Base-by-base conservation (phyloP, 2,113 vertebrate species). In the Oryctolagus cuniculus region DNA sequence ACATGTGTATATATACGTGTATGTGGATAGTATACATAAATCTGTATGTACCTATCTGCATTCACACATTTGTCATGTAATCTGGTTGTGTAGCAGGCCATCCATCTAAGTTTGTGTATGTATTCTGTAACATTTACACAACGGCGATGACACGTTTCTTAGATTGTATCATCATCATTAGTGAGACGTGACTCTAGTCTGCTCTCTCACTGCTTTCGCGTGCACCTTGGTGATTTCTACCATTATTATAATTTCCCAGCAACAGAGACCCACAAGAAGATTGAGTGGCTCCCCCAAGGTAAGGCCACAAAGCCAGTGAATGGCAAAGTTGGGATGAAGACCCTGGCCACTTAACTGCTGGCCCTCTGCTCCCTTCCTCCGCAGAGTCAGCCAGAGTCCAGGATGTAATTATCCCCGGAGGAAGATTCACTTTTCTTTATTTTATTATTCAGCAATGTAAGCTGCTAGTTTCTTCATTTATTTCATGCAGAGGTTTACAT, bases 381-480 rank as follows among this genome's bases (percentile, higher is more conserved):
- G 44, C 64, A 66, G 78, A 94, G 25, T 89, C 78, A 61, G 58
- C 82, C 25, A 44, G 67, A 92, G 25, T 44, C 4, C 17, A 79
- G 34, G 7, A 19, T 51, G 15, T 79, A 70, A 95, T 89, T 79
- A 64, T 79, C 25, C 79, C 83, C 38, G 51, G 38, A 63, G 34
- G 64, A 72, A 44, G 53, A 92, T 70, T 93, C 64, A 66, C 44
- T 27, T 83, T 44, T 34, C 25, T 89, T 81, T 69, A 85, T 85
- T 96, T 70, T 58, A 94, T 91, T 96, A 93, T 87, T 97, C 77
- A 75, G 70, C 83, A 93, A 53, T 86, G 95, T 95, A 51, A 27
- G 25, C 31, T 90, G 44, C n/a, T 51, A 86, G 27, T 93, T 94
- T 96, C 51, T 91, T 94, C 79, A 87, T 93, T 73, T 89, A 69